These are phyloP conservation scores for Leptoclinus maculatus DNA, from an alignment of 2,797 vertebrate genomes.

Conservation along the genomic window DNA sequence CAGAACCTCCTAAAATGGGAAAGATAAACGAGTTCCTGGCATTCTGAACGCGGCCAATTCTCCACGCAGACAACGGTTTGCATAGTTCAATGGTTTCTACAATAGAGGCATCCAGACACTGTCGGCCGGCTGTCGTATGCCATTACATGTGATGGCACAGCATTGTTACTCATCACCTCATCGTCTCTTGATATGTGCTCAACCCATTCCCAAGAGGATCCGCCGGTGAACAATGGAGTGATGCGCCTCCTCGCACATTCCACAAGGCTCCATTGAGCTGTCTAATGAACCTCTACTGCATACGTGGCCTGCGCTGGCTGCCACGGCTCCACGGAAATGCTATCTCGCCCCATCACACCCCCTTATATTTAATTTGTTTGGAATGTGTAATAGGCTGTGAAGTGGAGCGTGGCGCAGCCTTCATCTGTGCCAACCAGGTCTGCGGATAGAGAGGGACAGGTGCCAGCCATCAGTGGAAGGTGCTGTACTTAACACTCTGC, in stretches of 20 bases:
- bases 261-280: constrained; percentile 72
- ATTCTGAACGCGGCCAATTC: constrained; percentile 33
- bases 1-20: constrained; percentile 51
- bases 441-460: constrained; percentile 68
- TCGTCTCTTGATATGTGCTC: constrained; percentile 62
- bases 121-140: constrained; percentile 71
- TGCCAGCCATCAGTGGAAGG: constrained; percentile 68
- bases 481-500: constrained; percentile 66
- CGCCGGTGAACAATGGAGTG: constrained; percentile 73
- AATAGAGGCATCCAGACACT: constrained; percentile 57
- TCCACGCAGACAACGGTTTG: constrained; percentile 55
- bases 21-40: constrained; percentile 54
- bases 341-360: constrained; percentile 51
- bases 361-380: constrained; percentile 70
- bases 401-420: constrained; percentile 64
- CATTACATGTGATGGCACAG: constrained; percentile 69
- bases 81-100: constrained; percentile 50
- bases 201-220: constrained; percentile 70
- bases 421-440: constrained; percentile 69
- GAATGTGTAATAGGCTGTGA: constrained; percentile 75
- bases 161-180: constrained; percentile 67
- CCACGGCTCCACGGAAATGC: constrained; percentile 59
- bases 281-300: constrained; percentile 78
- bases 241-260: constrained; percentile 73
- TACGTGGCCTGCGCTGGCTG: constrained; percentile 50